phyloP scores from a whole-genome alignment of 2,888 invertebrate species.

The Falcaria lacertinaria region DNA sequence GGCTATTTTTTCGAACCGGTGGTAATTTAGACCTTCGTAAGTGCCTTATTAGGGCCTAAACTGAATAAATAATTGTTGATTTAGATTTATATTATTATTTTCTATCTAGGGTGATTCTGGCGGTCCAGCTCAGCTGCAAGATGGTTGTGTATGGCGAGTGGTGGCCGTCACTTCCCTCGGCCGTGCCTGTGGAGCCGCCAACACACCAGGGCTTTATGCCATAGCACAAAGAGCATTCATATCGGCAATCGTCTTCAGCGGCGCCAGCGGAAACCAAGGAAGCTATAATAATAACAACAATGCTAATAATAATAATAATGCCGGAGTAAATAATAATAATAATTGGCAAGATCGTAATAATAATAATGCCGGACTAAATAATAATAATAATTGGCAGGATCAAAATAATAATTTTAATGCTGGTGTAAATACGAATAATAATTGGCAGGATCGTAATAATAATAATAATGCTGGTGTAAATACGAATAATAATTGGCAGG shows the following conservation, averaged over 20 bases:
- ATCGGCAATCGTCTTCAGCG: slow-evolving; percentile 28
- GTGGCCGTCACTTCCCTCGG: slow-evolving; percentile 66
- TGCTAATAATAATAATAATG: background rate
- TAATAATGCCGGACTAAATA: background rate
- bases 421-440: background rate
- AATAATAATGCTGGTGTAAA: background rate
- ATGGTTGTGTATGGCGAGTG: slow-evolving; percentile 62
- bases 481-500: background rate
- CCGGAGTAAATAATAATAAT: background rate
- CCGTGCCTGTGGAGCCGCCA: slow-evolving; percentile 56
- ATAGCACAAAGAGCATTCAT: slow-evolving; percentile 35
- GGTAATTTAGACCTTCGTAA: no score
- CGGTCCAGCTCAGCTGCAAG: slow-evolving; percentile 63
- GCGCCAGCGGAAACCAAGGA: no score
- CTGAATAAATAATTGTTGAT: no score
- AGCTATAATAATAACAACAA: slow-evolving; percentile 3
- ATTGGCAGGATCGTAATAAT: background rate
- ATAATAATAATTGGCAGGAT: background rate
- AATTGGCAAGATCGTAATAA: background rate
- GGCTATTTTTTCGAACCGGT: no score
- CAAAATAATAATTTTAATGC: background rate
- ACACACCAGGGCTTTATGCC: slow-evolving; percentile 64
- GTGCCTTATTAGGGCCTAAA: no score
- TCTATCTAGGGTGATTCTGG: slow-evolving; percentile 64
- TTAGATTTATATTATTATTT: background rate